Conservation (phyloP, 2,113 vertebrate species). For the Crotalus tigris region DNA sequence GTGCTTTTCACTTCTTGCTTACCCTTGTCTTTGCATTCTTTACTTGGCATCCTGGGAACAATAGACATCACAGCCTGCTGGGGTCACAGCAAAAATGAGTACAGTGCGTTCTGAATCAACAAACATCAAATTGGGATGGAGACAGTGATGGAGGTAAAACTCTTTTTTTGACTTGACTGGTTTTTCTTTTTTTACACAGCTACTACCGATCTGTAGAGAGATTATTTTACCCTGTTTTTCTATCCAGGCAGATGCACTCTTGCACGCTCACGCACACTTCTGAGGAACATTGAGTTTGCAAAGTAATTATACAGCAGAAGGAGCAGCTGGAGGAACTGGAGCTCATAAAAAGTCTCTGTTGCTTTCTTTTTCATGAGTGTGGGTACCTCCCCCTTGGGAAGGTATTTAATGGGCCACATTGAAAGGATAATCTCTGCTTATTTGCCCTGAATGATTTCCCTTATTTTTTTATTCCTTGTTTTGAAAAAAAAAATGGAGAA, state of each 20-base stretch:
- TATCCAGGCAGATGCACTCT: not conserved
- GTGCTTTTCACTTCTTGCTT: conserved; percentile 18
- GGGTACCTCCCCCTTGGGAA: not conserved
- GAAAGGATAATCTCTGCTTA: not conserved
- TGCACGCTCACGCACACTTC: not conserved
- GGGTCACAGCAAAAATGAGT: not conserved
- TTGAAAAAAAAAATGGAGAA: conserved; percentile 21
- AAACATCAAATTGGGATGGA: conserved; percentile 26
- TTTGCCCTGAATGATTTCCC: not conserved
- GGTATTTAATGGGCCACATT: not conserved
- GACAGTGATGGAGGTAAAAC: not conserved
- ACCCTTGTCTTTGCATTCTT: conserved; percentile 36
- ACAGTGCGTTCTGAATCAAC: fast-evolving
- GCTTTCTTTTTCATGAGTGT: conserved; percentile 11
- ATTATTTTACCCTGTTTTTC: not conserved
- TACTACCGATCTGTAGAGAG: not conserved
- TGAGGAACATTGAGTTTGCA: conserved; percentile 14
- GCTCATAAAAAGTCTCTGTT: not conserved
- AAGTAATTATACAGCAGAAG: not conserved
- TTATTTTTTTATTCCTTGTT: conserved; percentile 18
- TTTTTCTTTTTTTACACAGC: not conserved
- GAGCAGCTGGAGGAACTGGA: conserved; percentile 16
- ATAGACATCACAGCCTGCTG: conserved; percentile 16
- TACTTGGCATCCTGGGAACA: not conserved
- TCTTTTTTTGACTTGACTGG: not conserved